Conservation (phyloP, 2,888 invertebrate species). For the Cephus rjabovi region DNA sequence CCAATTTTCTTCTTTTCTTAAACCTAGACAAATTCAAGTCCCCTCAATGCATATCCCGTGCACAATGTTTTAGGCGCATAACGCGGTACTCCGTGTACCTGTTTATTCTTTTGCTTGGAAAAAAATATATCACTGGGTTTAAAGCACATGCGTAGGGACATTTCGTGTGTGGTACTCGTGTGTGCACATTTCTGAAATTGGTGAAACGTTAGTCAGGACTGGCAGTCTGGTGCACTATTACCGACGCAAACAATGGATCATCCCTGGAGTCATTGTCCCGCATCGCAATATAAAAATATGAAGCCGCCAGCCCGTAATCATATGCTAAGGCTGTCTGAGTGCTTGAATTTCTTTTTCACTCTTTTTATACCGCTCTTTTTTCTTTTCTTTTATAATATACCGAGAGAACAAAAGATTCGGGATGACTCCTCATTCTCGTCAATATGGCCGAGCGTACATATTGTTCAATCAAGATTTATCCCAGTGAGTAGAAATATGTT, state of each 20-base stretch:
- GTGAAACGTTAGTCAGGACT: slow-evolving; percentile 37
- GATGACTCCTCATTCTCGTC: no score
- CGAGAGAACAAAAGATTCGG: no score
- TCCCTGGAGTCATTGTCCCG: slow-evolving; percentile 40
- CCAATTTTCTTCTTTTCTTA: background rate
- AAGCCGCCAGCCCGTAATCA: slow-evolving; percentile 40
- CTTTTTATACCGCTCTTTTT: no score
- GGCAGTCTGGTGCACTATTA: slow-evolving; percentile 40
- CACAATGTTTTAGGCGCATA: no score
- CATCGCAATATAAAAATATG: slow-evolving; percentile 38
- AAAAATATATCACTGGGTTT: background rate
- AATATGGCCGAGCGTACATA: no score
- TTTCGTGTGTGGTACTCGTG: no score
- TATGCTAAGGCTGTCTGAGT: slow-evolving; percentile 36
- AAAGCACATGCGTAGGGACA: no score
- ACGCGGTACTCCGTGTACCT: no score
- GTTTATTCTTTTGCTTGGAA: background rate
- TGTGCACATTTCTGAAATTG: background rate
- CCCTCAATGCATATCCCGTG: no score
- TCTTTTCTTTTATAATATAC: no score
- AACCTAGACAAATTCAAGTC: background rate
- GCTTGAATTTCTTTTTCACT: slow-evolving; percentile 25
- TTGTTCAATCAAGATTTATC: no score
- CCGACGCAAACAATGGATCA: slow-evolving; percentile 42
- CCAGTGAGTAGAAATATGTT: no score